A percentile compares a stretch with the other conserved stretches of the same genome.
These are phyloP conservation scores for Sthenelais limicola DNA, from an alignment of 2,888 invertebrate genomes.

Conservation along the genomic window DNA sequence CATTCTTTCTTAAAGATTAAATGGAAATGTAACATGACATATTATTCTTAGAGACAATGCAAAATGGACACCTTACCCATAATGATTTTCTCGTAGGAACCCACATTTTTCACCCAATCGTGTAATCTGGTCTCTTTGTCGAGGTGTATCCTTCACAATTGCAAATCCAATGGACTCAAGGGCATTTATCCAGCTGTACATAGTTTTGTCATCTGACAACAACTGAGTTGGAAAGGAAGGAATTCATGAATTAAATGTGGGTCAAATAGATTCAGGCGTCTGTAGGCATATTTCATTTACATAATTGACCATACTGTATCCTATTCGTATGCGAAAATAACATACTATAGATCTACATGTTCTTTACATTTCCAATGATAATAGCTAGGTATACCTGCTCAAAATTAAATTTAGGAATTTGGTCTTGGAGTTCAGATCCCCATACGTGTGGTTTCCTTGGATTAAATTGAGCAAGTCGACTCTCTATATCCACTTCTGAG, in stretches of 20 bases:
- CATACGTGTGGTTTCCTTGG: not conserved
- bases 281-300: too few relatives aligned
- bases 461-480: not conserved
- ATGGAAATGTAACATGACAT: too few relatives aligned
- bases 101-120: not conserved
- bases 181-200: slow-evolving; percentile 7
- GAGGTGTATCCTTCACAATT: slow-evolving; percentile 9
- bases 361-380: not conserved
- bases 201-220: not conserved
- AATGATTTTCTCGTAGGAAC: slow-evolving; percentile 1
- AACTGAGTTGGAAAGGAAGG: not conserved
- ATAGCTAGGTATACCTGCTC: not conserved
- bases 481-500: not conserved
- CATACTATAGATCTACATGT: too few relatives aligned
- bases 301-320: too few relatives aligned
- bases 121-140: not conserved
- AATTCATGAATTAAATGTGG: not conserved
- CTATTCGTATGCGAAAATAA: too few relatives aligned
- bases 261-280: too few relatives aligned
- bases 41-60: not conserved
- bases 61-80: slow-evolving; percentile 6
- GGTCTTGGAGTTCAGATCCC: not conserved
- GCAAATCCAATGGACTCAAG: slow-evolving; percentile 14
- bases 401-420: not conserved
- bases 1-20: too few relatives aligned